Percentiles rank a stretch among this genome's conserved stretches.
phyloP scores from a whole-genome alignment of 1,140 invertebrate genomes.

The Sinella curviseta region DNA sequence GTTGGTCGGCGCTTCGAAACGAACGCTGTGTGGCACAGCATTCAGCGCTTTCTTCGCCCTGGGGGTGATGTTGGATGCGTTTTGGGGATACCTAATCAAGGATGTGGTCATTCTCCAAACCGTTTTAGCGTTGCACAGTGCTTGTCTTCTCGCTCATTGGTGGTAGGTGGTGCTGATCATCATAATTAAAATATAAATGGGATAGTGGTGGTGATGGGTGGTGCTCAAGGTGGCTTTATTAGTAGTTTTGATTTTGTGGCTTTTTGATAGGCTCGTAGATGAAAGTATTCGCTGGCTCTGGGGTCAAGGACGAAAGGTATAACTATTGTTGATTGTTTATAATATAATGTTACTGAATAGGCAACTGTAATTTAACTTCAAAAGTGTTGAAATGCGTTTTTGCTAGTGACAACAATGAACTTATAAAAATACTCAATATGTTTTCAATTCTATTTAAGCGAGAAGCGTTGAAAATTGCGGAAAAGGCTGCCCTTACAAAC shows the following conservation, averaged over 20 bases:
- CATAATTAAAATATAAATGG: neutral
- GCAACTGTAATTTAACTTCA: too few relatives aligned
- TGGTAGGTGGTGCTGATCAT: neutral
- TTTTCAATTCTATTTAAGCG: too few relatives aligned
- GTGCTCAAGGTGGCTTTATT: too few relatives aligned
- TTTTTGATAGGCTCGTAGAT: constrained; percentile 40
- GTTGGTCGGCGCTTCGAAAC: constrained; percentile 42
- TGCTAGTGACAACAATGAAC: too few relatives aligned
- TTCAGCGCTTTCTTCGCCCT: constrained; percentile 47
- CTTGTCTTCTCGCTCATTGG: neutral
- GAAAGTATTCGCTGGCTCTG: constrained; percentile 49
- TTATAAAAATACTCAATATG: too few relatives aligned
- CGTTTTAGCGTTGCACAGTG: constrained; percentile 12
- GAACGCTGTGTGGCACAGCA: constrained; percentile 47
- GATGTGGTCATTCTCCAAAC: constrained; percentile 24
- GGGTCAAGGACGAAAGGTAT: neutral
- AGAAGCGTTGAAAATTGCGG: constrained; percentile 38
- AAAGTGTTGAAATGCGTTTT: neutral
- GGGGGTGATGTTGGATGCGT: constrained; percentile 45
- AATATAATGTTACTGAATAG: neutral
- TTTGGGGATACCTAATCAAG: constrained; percentile 43
- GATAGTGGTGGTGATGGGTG: too few relatives aligned
- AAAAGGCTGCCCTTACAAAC: constrained; percentile 43
- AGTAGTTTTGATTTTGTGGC: neutral
- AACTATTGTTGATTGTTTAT: neutral